A percentile compares a stretch with the other conserved stretches of the same genome.
Evolutionary conservation across 92 coral and sea anemone species (phyloP).

Genomic region (Palythoa grandis): DNA sequence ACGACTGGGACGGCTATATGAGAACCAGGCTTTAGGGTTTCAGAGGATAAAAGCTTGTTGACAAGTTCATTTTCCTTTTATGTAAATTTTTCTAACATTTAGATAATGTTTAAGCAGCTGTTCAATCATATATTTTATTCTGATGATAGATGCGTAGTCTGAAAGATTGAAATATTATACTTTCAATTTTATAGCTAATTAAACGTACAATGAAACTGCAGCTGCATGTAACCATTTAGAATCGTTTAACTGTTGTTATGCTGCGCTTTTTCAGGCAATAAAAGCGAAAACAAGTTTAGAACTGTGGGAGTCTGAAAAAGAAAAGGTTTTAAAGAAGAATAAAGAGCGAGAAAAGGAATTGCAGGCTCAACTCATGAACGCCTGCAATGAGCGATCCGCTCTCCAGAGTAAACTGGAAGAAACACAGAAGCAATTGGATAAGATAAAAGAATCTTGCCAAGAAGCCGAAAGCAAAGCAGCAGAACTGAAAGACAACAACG

Average conservation of each 20-base stretch:
- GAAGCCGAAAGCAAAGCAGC: conserved; percentile 55
- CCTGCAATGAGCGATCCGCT: conserved; percentile 43
- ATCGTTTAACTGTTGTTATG: background rate
- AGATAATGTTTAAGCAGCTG: too few species aligned
- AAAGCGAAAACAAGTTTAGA: conserved; percentile 48
- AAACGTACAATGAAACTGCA: too few species aligned
- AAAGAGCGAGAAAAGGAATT: conserved; percentile 54
- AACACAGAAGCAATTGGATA: conserved; percentile 35
- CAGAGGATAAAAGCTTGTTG: too few species aligned
- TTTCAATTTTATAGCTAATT: too few species aligned
- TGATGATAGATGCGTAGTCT: too few species aligned
- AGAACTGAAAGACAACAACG: conserved; percentile 62
- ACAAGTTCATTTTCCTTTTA: too few species aligned
- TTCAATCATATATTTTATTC: too few species aligned
- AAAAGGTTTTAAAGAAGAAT: conserved; percentile 30
- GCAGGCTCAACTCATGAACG: conserved; percentile 41
- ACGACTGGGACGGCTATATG: too few species aligned
- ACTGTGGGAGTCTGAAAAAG: conserved; percentile 26
- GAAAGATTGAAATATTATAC: too few species aligned
- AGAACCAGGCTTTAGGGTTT: too few species aligned
- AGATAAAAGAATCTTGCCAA: conserved; percentile 31
- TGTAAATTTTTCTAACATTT: too few species aligned
- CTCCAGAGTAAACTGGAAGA: conserved; percentile 43
- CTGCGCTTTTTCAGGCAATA: conserved; percentile 20
- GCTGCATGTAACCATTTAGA: background rate